Evolutionary conservation across 2,888 invertebrate species (phyloP).

Genomic region (Meghimatium bilineatum): DNA sequence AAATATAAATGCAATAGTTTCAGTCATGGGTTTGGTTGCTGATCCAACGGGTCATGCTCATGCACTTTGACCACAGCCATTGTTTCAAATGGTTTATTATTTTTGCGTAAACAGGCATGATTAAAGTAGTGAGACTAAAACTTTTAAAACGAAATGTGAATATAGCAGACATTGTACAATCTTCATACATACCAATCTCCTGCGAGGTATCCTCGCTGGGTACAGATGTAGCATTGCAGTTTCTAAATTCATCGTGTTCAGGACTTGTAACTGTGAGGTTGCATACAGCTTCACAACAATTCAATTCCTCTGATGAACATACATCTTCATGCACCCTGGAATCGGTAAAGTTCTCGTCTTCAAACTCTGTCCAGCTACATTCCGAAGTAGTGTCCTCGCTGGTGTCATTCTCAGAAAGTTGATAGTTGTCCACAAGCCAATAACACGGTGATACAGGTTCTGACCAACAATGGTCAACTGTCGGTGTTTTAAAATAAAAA

Average conservation of each 20-base stretch:
- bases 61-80: too few species aligned
- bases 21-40: too few species aligned
- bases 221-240: background rate
- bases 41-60: too few species aligned
- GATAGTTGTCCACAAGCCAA: too few species aligned
- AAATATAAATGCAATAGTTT: too few species aligned
- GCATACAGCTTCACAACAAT: background rate
- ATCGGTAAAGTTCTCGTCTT: background rate
- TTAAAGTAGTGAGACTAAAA: too few species aligned
- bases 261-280: background rate
- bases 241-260: background rate
- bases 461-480: background rate
- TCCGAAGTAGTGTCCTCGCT: background rate
- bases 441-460: background rate
- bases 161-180: background rate
- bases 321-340: background rate
- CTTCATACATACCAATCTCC: constrained; percentile 2
- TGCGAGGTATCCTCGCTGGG: constrained; percentile 2
- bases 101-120: too few species aligned
- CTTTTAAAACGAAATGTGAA: too few species aligned
- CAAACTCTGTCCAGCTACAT: constrained; percentile 38
- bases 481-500: constrained; percentile 36
- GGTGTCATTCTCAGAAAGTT: background rate
- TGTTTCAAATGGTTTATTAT: too few species aligned
- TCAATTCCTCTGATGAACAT: background rate